Conservation (phyloP, 2,113 vertebrate species). For the Ariopsis seemanni region DNA sequence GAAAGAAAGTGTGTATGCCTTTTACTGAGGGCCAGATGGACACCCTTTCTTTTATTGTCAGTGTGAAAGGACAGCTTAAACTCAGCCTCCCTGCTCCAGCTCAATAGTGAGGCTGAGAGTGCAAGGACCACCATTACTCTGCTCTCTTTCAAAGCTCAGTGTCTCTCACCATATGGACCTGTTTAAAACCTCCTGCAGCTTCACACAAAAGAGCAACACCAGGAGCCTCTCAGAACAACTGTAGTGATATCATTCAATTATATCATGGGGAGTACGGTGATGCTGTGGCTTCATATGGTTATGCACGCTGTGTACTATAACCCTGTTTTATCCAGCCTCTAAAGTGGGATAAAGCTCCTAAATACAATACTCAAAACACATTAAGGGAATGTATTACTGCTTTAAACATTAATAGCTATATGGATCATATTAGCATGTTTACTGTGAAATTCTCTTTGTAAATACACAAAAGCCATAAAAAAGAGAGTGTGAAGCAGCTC, state of each 20-base stretch:
- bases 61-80: conserved; percentile 92
- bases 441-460: conserved; percentile 51
- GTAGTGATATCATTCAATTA: conserved; percentile 50
- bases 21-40: conserved; percentile 91
- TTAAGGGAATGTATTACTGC: neutral
- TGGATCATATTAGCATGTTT: conserved; percentile 1
- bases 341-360: neutral
- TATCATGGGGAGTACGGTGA: conserved; percentile 37
- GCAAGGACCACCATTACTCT: conserved; percentile 46
- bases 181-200: conserved; percentile 58
- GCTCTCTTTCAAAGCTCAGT: conserved; percentile 64
- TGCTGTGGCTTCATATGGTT: conserved; percentile 9
- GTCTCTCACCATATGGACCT: conserved; percentile 66
- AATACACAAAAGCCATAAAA: conserved; percentile 43
- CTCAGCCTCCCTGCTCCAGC: conserved; percentile 82
- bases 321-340: neutral
- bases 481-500: neutral
- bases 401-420: neutral
- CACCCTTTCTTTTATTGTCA: conserved; percentile 68
- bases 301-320: neutral
- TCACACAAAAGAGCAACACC: conserved; percentile 64
- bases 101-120: conserved; percentile 66
- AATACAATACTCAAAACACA: neutral
- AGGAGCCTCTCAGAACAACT: conserved; percentile 51
- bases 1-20: conserved; percentile 82